Evolutionary conservation across 2,797 vertebrate genomes (phyloP), one percentile per base, ranked within the genome.

Genomic region (Anguilla anguilla): DNA sequence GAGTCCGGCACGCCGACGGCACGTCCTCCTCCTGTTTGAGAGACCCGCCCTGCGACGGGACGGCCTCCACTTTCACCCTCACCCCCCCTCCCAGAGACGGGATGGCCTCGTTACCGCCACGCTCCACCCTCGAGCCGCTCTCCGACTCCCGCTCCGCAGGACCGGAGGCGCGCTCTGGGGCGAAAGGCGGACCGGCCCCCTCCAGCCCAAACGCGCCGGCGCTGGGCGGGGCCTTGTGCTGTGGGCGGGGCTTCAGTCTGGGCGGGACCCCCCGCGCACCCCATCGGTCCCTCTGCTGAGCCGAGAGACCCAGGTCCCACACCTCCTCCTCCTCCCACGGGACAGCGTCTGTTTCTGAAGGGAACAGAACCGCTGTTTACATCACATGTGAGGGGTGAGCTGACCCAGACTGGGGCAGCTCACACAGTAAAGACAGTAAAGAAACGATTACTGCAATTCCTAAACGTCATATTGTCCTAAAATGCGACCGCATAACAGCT

Each of bases 21-120:
- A 49, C 39, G 59, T 85, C 83, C n/a, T 11, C 84, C 17, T 88
- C 87, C 31, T 88, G 83, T 85, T 88, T 88, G 51, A 88, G n/a
- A 31, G 83, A 17, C 3, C 57, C 69, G 28, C 15, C 43, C 35
- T 84, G 61, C 13, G 39, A 6, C 10, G 46, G 22, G 84, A 7
- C 51, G 25, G 10, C 28, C 17, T 85, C 72, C 2, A 25, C 31
- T 19, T 85, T 85, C 67, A 53, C 87, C 31, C 1, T 25, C 0
- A 77, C 43, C 15, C 64, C 5, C 17, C 67, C 83, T n/a, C 28
- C 77, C 17, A 49, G 0, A 15, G 86, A 46, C 25, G 43, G 35
- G 10, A 28, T 1, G 64, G 22, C 59, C 15, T 61, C 28, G 25
- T 25, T 28, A 3, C 59, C 28, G 9, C 43, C 82, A 1, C 3